Evolutionary conservation across 2,888 invertebrate genomes (phyloP).

Genomic region (Ypsolopha scabrella): DNA sequence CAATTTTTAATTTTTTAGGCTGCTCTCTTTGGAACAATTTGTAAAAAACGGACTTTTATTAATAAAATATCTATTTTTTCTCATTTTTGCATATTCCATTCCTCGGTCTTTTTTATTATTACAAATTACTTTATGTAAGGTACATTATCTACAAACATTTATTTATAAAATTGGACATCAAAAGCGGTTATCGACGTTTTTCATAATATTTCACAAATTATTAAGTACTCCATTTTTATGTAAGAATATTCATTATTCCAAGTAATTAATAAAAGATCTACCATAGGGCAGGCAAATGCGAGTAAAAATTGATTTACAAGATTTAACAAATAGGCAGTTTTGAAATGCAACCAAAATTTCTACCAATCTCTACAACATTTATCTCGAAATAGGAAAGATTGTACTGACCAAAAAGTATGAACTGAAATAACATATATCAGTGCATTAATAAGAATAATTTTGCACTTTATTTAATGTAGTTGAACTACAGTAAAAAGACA

Average conservation of each 20-base stretch:
- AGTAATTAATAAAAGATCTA: no score
- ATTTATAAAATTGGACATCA: not conserved
- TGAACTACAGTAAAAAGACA: not conserved
- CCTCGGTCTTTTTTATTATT: not conserved
- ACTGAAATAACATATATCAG: not conserved
- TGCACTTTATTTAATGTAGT: not conserved
- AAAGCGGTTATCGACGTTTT: not conserved
- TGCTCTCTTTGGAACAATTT: conserved; percentile 70
- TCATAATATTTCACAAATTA: not conserved
- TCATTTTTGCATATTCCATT: not conserved
- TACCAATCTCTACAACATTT: not conserved
- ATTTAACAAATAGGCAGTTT: not conserved
- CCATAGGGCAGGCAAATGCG: no score
- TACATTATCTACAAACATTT: not conserved
- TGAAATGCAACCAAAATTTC: not conserved
- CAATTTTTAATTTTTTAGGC: conserved; percentile 63
- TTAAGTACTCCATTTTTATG: not conserved
- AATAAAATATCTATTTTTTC: not conserved
- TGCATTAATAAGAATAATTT: not conserved
- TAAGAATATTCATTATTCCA: no score
- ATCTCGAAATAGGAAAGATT: not conserved
- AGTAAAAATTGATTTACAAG: not conserved
- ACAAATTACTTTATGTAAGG: not conserved
- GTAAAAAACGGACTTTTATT: conserved; percentile 14
- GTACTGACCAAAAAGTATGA: not conserved